These are phyloP conservation scores for Chionoecetes opilio DNA, from an alignment of 1,140 invertebrate species.

Conservation along the genomic window DNA sequence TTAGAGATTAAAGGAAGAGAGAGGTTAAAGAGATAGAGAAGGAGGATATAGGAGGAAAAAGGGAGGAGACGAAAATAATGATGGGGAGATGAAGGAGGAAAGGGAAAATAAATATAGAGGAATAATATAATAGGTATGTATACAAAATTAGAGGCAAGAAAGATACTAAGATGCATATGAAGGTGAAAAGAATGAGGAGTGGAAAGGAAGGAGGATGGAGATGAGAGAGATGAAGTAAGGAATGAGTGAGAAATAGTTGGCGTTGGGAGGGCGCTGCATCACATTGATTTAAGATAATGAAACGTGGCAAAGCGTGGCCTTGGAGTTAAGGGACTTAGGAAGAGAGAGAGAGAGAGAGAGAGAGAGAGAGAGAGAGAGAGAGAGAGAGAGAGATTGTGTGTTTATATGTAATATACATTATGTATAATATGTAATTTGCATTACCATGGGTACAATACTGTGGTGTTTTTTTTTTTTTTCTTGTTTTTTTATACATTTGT, in stretches of 20 bases:
- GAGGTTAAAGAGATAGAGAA: background rate
- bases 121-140: background rate
- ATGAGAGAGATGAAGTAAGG: background rate
- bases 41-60: background rate
- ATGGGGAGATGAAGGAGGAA: background rate
- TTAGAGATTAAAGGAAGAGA: background rate
- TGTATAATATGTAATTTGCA: too few relatives aligned
- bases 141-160: background rate
- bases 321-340: background rate
- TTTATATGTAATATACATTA: too few relatives aligned
- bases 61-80: background rate
- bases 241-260: too few relatives aligned
- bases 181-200: background rate
- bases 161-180: background rate
- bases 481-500: too few relatives aligned
- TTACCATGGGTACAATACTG: too few relatives aligned
- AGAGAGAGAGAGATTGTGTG: slow-evolving; percentile 17
- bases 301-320: too few relatives aligned
- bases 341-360: slow-evolving; percentile 52
- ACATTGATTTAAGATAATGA: too few relatives aligned
- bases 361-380: slow-evolving; percentile 44
- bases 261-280: too few relatives aligned
- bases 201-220: background rate
- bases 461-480: too few relatives aligned
- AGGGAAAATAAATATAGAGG: background rate